Evolutionary conservation across 64 coral and sea anemone genomes (phyloP), one percentile per base, ranked within the genome.

Genomic region (Actinia tenebrosa): DNA sequence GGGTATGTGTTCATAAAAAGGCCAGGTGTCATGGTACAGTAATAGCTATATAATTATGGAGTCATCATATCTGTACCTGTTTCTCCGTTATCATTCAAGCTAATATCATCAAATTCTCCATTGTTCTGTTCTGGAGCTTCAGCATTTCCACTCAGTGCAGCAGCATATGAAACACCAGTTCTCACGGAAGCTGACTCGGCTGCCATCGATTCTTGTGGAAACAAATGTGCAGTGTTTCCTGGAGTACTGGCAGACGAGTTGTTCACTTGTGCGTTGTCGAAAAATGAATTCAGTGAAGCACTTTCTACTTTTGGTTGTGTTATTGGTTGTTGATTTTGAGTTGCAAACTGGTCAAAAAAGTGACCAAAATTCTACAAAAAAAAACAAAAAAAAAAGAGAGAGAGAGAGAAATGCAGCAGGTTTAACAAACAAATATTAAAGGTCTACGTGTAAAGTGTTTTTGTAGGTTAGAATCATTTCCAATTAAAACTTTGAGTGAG

Each of bases 101-200:
- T 81, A 5, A 81, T 53, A 81, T 81, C 79, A 81, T 81, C 50
- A 75, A 81, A 81, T 45, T 10, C 19, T 6, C 14, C 14, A 50
- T 50, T 46, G 45, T 50, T 81, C n/a, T 81, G 18, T n/a, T 50
- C 79, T 1, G 46, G 18, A 81, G 79, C 16, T 81, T 81, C 44
- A 43, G 26, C 10, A 3, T 81, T 81, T 25, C 79, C 79, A 53
- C 44, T 81, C 79, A 81, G 17, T 0, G 16, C 79, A 81, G 79
- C 79, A 81, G 79, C 79, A 81, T 81, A 81, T 50, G 79, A 81
- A 20, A 81, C 10, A 50, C 79, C 79, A 50, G 46, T 50, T 52
- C 79, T 45, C 5, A 81, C 13, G 6, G 25, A 10, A 42, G 23
- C 64, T 69, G 64, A 69, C 20, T 69, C 64, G 7, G 64, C 25